A percentile compares a stretch with the other conserved stretches of the same genome.
Conservation (phyloP, 30 jellyfish, hydroid and myxozoan genomes). For the Chrysaora quinquecirrha region DNA sequence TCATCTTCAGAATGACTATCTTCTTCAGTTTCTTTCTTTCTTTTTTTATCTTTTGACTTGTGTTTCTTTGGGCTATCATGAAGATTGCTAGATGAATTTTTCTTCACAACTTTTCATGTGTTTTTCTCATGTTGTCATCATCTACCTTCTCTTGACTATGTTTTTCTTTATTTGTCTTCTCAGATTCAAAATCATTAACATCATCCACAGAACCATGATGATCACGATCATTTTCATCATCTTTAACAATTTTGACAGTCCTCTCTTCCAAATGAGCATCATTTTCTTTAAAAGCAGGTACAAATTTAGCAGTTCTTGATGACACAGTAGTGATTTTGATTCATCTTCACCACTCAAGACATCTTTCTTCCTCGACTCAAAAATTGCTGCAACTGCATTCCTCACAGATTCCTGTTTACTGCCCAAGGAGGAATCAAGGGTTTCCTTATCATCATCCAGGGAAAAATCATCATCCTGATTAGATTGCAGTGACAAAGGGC, state of each 20-base stretch:
- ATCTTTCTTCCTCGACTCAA: neutral
- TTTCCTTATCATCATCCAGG: neutral
- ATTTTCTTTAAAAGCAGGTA: slow-evolving; percentile 58
- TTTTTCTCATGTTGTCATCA: neutral
- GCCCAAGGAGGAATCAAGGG: slow-evolving; percentile 45
- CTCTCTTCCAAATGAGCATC: too few species aligned
- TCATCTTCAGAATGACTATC: neutral
- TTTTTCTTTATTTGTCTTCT: neutral
- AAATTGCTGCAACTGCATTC: neutral
- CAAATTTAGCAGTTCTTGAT: slow-evolving; percentile 18
- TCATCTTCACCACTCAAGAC: neutral
- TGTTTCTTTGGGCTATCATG: neutral
- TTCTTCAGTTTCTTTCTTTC: too few species aligned
- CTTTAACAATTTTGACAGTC: too few species aligned
- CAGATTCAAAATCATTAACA: too few species aligned
- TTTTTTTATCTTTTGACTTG: neutral
- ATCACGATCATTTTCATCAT: too few species aligned
- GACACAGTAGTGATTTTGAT: neutral
- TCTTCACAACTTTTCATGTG: neutral
- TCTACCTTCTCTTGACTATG: neutral
- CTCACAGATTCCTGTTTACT: neutral
- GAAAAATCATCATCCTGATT: slow-evolving; percentile 32
- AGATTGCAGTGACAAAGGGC: slow-evolving; percentile 55
- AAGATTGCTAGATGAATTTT: neutral
- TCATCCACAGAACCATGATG: too few species aligned